Evolutionary conservation across 2,888 invertebrate species (phyloP).

Genomic region (Timandra comae): DNA sequence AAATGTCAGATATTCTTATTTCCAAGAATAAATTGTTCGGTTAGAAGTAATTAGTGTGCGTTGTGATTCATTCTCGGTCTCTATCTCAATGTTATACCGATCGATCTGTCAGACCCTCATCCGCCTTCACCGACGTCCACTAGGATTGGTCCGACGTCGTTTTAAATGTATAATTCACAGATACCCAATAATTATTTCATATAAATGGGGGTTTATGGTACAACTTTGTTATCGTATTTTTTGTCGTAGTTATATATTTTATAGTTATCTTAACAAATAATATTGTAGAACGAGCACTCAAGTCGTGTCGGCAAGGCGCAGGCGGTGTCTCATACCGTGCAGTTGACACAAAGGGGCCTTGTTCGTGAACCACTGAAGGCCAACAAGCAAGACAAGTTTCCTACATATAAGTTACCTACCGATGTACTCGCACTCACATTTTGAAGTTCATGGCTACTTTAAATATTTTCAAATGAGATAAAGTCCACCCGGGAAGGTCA

Average conservation of each 20-base stretch:
- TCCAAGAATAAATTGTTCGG: conserved; percentile 15
- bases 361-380: conserved; percentile 71
- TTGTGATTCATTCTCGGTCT: conserved; percentile 17
- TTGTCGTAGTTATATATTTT: too few species aligned
- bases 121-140: too few species aligned
- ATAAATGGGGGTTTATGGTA: too few species aligned
- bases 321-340: conserved; percentile 24
- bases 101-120: conserved; percentile 8
- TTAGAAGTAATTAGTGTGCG: conserved; percentile 6
- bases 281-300: conserved; percentile 6
- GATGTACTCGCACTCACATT: conserved; percentile 49
- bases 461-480: conserved; percentile 66
- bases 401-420: conserved; percentile 46
- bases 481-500: conserved; percentile 62
- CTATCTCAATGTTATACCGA: conserved; percentile 14
- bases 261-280: too few species aligned
- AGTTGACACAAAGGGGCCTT: conserved; percentile 62
- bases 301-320: conserved; percentile 8
- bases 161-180: too few species aligned
- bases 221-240: too few species aligned
- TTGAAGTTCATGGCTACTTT: conserved; percentile 68
- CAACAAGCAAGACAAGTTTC: conserved; percentile 56
- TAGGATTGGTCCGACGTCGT: too few species aligned
- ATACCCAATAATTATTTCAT: too few species aligned
- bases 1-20: conserved; percentile 15